Evolutionary conservation across 2,797 vertebrate genomes (phyloP).

Genomic region (Ambastaia sidthimunki): DNA sequence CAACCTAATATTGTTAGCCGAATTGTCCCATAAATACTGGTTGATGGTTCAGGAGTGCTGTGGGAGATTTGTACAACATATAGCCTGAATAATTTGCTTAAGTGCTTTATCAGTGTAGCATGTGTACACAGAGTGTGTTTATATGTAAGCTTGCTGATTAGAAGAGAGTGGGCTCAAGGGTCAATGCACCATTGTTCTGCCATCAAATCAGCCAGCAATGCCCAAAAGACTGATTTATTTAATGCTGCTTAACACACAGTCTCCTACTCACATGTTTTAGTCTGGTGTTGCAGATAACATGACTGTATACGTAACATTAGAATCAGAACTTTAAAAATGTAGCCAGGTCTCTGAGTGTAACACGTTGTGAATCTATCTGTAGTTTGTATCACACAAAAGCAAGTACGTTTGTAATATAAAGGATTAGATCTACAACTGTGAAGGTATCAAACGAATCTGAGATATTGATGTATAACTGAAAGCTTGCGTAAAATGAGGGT

Average conservation of each 20-base stretch:
- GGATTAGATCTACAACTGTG: background rate
- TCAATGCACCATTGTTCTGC: slow-evolving; percentile 20
- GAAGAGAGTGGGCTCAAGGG: slow-evolving; percentile 25
- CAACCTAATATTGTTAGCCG: too few relatives aligned
- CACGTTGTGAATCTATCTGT: background rate
- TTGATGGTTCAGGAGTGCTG: background rate
- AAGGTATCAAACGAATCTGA: background rate
- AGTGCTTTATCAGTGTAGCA: slow-evolving; percentile 29
- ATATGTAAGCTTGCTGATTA: slow-evolving; percentile 32
- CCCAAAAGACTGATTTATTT: slow-evolving; percentile 28
- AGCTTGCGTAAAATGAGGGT: background rate
- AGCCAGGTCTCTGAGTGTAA: background rate
- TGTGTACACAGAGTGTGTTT: slow-evolving; percentile 21
- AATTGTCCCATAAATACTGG: background rate
- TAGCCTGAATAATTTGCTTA: slow-evolving; percentile 34
- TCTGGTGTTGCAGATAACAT: slow-evolving; percentile 18
- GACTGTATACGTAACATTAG: background rate
- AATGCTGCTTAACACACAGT: slow-evolving; percentile 27
- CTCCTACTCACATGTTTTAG: slow-evolving; percentile 13
- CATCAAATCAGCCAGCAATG: slow-evolving; percentile 33
- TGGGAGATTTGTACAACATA: background rate
- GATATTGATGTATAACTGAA: background rate
- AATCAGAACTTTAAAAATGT: background rate
- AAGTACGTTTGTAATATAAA: slow-evolving; percentile 11
- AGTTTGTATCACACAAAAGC: slow-evolving; percentile 9